These are phyloP conservation scores for Clarias batrachus DNA, from an alignment of 2,113 vertebrate species.

Conservation along the genomic window DNA sequence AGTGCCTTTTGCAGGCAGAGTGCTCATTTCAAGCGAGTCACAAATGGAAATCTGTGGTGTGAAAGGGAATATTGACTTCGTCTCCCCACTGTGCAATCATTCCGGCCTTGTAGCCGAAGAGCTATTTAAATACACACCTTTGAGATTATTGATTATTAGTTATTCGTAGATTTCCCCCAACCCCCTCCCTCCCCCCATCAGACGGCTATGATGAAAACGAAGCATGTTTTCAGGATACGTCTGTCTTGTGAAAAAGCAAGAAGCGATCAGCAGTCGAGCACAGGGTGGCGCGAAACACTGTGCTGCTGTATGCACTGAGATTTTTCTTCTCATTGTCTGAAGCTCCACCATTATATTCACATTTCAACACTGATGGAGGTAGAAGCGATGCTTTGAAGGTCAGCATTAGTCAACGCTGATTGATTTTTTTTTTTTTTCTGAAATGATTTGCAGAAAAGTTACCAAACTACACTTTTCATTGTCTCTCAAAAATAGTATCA, in stretches of 20 bases:
- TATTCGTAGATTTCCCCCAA: neutral
- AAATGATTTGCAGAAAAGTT: neutral
- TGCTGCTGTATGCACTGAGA: neutral
- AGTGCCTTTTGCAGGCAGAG: neutral
- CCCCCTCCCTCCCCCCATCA: neutral
- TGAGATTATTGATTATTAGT: neutral
- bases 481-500: neutral
- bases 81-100: neutral
- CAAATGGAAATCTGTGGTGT: neutral
- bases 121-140: neutral
- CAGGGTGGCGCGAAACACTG: neutral
- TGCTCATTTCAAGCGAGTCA: neutral
- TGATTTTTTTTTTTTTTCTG: neutral
- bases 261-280: neutral
- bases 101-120: neutral
- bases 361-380: neutral
- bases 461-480: neutral
- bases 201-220: neutral
- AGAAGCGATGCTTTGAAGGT: neutral
- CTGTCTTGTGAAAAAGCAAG: neutral
- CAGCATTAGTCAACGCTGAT: neutral
- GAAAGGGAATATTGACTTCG: neutral
- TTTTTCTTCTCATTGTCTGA: neutral
- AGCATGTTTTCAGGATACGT: no score
- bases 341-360: neutral